Percentiles rank a stretch among this genome's conserved stretches.
These are phyloP conservation scores for Calliopsis andreniformis DNA, from an alignment of 1,140 invertebrate species.

Conservation along the genomic window DNA sequence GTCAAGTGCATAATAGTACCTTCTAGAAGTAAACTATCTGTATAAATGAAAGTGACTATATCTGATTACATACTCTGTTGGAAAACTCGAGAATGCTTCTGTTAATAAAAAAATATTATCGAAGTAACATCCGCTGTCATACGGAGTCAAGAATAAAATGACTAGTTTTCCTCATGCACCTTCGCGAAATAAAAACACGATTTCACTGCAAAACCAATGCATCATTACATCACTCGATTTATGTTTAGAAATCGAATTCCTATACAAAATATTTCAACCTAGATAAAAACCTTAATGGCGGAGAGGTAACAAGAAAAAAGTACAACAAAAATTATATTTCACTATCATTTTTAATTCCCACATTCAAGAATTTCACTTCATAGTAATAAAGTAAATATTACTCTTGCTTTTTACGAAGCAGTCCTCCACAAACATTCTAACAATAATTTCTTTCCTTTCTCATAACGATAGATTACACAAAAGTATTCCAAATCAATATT, in stretches of 20 bases:
- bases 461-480: too few species aligned
- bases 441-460: too few species aligned
- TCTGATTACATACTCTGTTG: not conserved
- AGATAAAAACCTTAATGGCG: not conserved
- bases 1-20: slow-evolving; percentile 60
- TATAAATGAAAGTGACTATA: slow-evolving; percentile 37
- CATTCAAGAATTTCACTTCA: too few species aligned
- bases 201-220: slow-evolving; percentile 47
- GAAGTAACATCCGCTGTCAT: not conserved
- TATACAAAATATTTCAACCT: too few species aligned
- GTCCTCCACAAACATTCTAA: too few species aligned
- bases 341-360: too few species aligned
- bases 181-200: slow-evolving; percentile 16
- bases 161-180: not conserved
- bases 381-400: too few species aligned
- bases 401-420: too few species aligned
- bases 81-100: not conserved
- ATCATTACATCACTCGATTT: slow-evolving; percentile 26
- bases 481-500: too few species aligned
- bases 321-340: too few species aligned
- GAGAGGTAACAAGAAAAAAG: too few species aligned
- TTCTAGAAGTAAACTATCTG: slow-evolving; percentile 48
- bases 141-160: not conserved
- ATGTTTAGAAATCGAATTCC: not conserved
- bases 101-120: not conserved